These are phyloP conservation scores for Ptiloglossa arizonensis DNA, from an alignment of 1,140 invertebrate species.

Conservation along the genomic window DNA sequence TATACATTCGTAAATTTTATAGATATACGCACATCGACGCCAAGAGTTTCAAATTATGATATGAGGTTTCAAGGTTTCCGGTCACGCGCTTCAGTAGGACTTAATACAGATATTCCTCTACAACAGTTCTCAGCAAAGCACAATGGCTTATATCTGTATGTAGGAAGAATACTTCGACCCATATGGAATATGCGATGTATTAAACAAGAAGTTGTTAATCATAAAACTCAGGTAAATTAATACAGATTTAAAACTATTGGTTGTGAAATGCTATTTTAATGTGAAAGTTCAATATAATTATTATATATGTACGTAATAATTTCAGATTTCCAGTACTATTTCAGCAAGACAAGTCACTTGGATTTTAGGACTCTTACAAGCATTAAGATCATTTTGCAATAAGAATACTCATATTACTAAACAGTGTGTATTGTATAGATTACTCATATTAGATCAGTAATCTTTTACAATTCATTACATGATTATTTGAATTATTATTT, in stretches of 20 bases:
- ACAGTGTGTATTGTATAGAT: slow-evolving; percentile 60
- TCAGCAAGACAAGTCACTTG: slow-evolving; percentile 83
- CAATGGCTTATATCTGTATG: slow-evolving; percentile 95
- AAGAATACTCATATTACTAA: slow-evolving; percentile 84
- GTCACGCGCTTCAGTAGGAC: slow-evolving; percentile 61
- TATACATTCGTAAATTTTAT: not conserved
- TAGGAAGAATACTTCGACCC: slow-evolving; percentile 91
- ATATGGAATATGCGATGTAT: slow-evolving; percentile 90
- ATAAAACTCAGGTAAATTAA: slow-evolving; percentile 83
- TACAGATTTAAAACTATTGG: not conserved
- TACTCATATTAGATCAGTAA: not conserved
- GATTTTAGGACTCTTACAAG: slow-evolving; percentile 84
- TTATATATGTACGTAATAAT: slow-evolving; percentile 8
- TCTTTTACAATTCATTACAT: not conserved
- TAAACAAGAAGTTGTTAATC: slow-evolving; percentile 83
- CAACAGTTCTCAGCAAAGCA: slow-evolving; percentile 93
- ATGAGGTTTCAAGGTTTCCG: slow-evolving; percentile 62
- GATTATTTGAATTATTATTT: slow-evolving; percentile 18
- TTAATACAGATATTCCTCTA: slow-evolving; percentile 76
- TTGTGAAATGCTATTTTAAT: not conserved
- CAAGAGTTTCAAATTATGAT: slow-evolving; percentile 69
- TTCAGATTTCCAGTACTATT: slow-evolving; percentile 81
- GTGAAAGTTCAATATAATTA: not conserved
- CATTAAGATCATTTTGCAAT: slow-evolving; percentile 85
- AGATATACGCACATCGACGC: slow-evolving; percentile 77